These are phyloP conservation scores for Apteryx owenii DNA, from an alignment of 2,113 vertebrate species.

Conservation along the genomic window DNA sequence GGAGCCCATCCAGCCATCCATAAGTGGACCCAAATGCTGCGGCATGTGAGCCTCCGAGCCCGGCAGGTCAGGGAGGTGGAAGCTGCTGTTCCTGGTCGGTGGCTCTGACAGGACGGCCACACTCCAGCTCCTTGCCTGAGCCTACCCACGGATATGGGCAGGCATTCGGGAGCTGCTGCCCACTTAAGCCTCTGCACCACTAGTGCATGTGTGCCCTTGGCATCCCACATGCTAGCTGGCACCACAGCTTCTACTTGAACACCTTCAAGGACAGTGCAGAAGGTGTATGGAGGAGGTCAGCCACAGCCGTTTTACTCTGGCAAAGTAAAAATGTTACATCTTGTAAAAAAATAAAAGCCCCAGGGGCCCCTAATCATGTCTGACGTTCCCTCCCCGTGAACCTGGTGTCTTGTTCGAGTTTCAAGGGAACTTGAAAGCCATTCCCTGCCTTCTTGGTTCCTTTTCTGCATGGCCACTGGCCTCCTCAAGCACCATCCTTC, in stretches of 20 bases:
- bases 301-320: background rate
- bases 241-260: background rate
- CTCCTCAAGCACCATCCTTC: no score
- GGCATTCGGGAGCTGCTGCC: no score
- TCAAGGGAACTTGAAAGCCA: background rate
- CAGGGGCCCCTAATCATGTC: background rate
- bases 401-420: background rate
- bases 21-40: accelerated
- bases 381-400: background rate
- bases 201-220: background rate
- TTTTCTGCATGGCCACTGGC: no score
- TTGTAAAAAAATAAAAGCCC: background rate
- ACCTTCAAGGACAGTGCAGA: background rate
- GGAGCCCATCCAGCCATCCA: accelerated
- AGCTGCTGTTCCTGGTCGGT: accelerated
- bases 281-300: no score
- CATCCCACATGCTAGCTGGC: background rate
- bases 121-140: no score
- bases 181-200: background rate
- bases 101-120: background rate
- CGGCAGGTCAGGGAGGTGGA: accelerated
- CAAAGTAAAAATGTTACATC: background rate
- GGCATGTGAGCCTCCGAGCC: accelerated
- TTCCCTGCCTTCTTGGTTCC: background rate
- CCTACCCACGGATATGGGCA: no score